Evolutionary conservation across 35 echinoderm and acorn worm species (phyloP), one percentile per base, ranked within the genome.

Genomic region (Lytechinus pictus): DNA sequence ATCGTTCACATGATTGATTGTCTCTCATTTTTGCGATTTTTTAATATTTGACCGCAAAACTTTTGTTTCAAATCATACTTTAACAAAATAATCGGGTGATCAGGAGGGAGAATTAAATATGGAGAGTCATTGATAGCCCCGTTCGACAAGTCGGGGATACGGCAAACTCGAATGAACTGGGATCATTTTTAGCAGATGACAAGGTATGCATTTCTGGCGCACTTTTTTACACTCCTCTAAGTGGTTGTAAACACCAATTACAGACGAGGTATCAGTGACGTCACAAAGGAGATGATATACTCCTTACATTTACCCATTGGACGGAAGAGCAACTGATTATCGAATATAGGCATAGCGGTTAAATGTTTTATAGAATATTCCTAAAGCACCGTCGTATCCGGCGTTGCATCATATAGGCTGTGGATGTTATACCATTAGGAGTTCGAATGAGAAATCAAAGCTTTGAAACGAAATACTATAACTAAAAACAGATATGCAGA

Each of bases 171-270:
- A 58, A 58, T 58, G 66, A 79, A 79, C 19, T 14, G 6, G 14
- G 19, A 79, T 79, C 66, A 79, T 79, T 27, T 79, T 79, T 79
- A 79, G 66, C 66, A 79, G 66, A 79, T 24, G 66, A 79, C n/a
- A 7, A n/a, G 66, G 66, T 79, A 79, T 79, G 66, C 66, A 79
- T 79, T 79, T 79, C 66, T 79, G 16, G 19, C 66, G 66, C 14
- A 79, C 66, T 79, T 79, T 79, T 79, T 79, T 14, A 79, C 66
- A 24, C 66, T 79, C 66, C 7, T 16, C 66, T 79, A 24, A 79
- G 66, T 79, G 66, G 66, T 79, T 79, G 66, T 79, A 79, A 79
- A 79, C 66, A 79, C 21, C 66, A 79, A 24, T 79, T 79, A 79
- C 66, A 79, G 66, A 79, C 66, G 66, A 79, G 19, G 6, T 79